Percentiles rank a stretch among this genome's conserved stretches.
phyloP scores from a whole-genome alignment of 2,113 vertebrate genomes.

The Tychaedon coryphoeus region DNA sequence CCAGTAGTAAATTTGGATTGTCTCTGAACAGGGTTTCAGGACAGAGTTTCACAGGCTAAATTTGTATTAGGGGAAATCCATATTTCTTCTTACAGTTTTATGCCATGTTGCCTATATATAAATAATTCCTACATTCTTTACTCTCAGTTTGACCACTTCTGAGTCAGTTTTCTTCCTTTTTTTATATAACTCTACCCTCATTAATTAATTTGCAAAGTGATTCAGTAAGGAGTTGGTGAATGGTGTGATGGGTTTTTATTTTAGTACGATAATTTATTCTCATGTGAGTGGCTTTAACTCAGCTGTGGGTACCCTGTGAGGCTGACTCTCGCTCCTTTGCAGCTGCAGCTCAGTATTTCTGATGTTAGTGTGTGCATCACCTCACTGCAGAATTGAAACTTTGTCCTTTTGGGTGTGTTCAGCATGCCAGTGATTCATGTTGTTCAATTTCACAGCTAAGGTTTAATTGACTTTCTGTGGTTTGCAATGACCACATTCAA shows the following conservation, averaged over 20 bases:
- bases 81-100: neutral
- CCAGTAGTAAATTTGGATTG: neutral
- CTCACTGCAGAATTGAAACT: neutral
- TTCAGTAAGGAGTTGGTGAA: neutral
- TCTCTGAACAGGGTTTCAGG: neutral
- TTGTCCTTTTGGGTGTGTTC: neutral
- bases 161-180: neutral
- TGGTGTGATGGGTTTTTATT: neutral
- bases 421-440: neutral
- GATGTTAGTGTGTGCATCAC: neutral
- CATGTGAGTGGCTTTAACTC: neutral
- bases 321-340: neutral
- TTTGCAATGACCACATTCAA: neutral
- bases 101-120: neutral
- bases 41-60: neutral
- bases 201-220: neutral
- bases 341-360: neutral
- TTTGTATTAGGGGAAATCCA: neutral
- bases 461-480: neutral
- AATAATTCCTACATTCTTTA: neutral
- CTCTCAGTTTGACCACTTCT: neutral
- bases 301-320: rapidly evolving
- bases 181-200: neutral
- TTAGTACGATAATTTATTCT: neutral
- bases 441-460: neutral